Conservation (phyloP, 2,113 vertebrate species). For the Poeciliopsis turrubarensis region DNA sequence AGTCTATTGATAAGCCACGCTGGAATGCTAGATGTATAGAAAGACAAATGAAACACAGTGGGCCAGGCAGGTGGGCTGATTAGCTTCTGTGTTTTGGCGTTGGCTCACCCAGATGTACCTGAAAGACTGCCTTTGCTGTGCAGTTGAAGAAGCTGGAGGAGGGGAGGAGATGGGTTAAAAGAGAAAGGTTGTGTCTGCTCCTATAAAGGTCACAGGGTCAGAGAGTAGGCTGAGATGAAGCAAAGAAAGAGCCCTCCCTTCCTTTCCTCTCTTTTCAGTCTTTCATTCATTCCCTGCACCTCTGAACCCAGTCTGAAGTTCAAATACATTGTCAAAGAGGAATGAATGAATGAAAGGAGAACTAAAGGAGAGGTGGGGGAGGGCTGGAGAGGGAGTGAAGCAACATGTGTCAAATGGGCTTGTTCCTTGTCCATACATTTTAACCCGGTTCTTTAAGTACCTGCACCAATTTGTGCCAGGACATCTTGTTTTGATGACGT, state of each 20-base stretch:
- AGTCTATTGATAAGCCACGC: conserved; percentile 48
- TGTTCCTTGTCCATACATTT: background rate
- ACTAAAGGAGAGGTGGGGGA: conserved; percentile 16
- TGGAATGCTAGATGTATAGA: conserved; percentile 52
- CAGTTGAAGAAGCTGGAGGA: background rate
- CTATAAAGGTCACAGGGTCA: conserved; percentile 53
- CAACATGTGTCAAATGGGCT: conserved; percentile 50
- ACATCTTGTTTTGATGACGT: background rate
- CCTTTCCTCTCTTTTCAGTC: conserved; percentile 36
- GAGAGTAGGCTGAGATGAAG: conserved; percentile 33
- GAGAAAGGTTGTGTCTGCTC: conserved; percentile 20
- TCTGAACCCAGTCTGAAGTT: conserved; percentile 57
- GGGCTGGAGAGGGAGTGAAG: conserved; percentile 12
- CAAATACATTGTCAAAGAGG: conserved; percentile 64
- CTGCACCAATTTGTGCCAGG: background rate
- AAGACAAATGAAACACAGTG: conserved; percentile 47
- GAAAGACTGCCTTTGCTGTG: conserved; percentile 4
- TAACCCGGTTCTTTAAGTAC: background rate
- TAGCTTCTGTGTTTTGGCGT: conserved; percentile 1
- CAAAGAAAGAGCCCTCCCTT: conserved; percentile 25
- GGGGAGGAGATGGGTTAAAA: background rate
- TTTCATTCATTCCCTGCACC: conserved; percentile 29
- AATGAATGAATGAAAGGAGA: conserved; percentile 36
- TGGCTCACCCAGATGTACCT: background rate
- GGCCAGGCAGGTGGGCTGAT: conserved; percentile 23